A percentile compares a stretch with the other conserved stretches of the same genome.
Evolutionary conservation across 1,140 invertebrate genomes (phyloP).

Genomic region (Leptopilina clavipes): DNA sequence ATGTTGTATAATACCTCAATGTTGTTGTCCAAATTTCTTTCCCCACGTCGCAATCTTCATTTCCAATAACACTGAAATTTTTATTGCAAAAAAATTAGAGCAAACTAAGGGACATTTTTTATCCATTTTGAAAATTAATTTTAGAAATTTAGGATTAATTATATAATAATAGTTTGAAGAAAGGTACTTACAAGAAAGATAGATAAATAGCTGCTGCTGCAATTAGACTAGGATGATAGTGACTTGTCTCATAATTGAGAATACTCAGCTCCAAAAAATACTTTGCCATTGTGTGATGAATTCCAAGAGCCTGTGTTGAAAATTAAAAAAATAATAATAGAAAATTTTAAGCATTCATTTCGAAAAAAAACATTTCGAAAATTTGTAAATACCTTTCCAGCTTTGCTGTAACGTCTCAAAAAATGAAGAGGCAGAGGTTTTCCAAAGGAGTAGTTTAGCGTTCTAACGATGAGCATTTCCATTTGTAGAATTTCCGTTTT

Average conservation of each 20-base stretch:
- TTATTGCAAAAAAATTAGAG: no score
- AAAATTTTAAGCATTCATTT: slow-evolving; percentile 33
- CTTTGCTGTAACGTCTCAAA: slow-evolving; percentile 87
- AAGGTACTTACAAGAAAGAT: slow-evolving; percentile 75
- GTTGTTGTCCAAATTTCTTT: slow-evolving; percentile 78
- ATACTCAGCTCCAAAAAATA: slow-evolving; percentile 93
- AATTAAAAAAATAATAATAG: slow-evolving; percentile 38
- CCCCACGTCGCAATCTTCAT: slow-evolving; percentile 64
- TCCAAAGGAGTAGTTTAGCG: slow-evolving; percentile 87
- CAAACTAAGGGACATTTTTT: no score
- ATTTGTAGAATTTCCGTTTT: slow-evolving; percentile 87
- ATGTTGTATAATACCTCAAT: slow-evolving; percentile 79
- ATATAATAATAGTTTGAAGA: no score
- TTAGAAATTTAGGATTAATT: no score
- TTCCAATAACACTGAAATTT: slow-evolving; percentile 62
- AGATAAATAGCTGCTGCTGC: slow-evolving; percentile 86
- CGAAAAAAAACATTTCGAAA: slow-evolving; percentile 4
- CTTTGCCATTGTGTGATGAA: slow-evolving; percentile 92
- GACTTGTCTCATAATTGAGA: slow-evolving; percentile 87
- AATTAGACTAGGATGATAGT: slow-evolving; percentile 87
- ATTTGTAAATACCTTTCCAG: slow-evolving; percentile 75
- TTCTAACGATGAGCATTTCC: slow-evolving; percentile 86
- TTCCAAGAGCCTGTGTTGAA: slow-evolving; percentile 70
- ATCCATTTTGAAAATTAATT: no score
- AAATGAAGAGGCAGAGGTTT: slow-evolving; percentile 92